These are phyloP conservation scores for Periophthalmodon schlosseri DNA, from an alignment of 2,113 vertebrate genomes.

Conservation along the genomic window DNA sequence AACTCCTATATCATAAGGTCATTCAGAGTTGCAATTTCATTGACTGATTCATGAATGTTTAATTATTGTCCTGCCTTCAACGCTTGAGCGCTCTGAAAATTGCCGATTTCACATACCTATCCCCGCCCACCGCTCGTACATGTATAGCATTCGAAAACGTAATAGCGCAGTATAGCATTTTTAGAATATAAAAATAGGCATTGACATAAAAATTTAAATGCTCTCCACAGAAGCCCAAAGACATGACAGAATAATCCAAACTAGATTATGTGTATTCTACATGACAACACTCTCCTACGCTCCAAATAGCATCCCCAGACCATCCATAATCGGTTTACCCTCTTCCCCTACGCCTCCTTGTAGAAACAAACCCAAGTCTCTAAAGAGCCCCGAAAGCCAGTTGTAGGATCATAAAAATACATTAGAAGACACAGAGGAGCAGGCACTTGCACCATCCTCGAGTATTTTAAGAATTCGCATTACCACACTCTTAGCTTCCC, in stretches of 20 bases:
- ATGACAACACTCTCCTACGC: slow-evolving; percentile 20
- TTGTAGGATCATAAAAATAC: slow-evolving; percentile 47
- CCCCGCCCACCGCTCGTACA: too few relatives aligned
- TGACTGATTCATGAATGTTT: too few relatives aligned
- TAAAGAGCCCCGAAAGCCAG: slow-evolving; percentile 32
- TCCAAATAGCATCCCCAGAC: slow-evolving; percentile 27
- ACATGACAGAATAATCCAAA: background rate
- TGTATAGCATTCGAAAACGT: too few relatives aligned
- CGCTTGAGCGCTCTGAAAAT: too few relatives aligned
- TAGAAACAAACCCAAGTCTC: slow-evolving; percentile 47
- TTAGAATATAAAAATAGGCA: background rate
- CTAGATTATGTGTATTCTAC: background rate
- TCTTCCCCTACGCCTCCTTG: slow-evolving; percentile 39
- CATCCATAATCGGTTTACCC: slow-evolving; percentile 47
- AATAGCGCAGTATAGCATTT: background rate
- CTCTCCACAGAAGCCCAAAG: background rate
- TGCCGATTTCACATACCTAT: too few relatives aligned
- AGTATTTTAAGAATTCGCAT: slow-evolving; percentile 48
- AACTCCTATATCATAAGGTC: too few relatives aligned
- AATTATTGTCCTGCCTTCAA: too few relatives aligned
- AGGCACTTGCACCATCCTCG: slow-evolving; percentile 12
- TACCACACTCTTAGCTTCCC: slow-evolving; percentile 18
- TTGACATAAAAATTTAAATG: background rate
- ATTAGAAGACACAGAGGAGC: slow-evolving; percentile 38
- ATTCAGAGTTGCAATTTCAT: too few relatives aligned